phyloP scores from a whole-genome alignment of 2,113 vertebrate genomes.

The Hippolais icterina region DNA sequence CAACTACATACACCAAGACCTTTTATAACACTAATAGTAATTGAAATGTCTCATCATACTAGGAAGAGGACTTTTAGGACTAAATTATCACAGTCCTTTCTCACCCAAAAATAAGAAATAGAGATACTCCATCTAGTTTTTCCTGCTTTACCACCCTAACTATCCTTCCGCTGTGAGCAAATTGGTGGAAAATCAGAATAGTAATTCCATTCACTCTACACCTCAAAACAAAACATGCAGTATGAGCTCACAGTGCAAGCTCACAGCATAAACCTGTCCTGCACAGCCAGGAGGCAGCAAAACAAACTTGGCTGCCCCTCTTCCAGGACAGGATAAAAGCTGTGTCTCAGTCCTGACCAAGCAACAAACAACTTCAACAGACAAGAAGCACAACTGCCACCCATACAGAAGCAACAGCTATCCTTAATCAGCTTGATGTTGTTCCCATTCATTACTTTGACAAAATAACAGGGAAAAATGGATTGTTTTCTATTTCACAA shows the following conservation, averaged over 20 bases:
- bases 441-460: neutral
- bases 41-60: neutral
- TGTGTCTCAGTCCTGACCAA: neutral
- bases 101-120: neutral
- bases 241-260: neutral
- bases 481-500: neutral
- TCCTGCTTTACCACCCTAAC: neutral
- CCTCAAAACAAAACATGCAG: neutral
- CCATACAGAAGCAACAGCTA: neutral
- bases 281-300: neutral
- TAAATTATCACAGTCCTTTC: neutral
- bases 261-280: neutral
- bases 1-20: neutral
- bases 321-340: neutral
- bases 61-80: neutral
- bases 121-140: neutral
- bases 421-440: neutral
- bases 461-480: neutral
- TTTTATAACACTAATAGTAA: neutral
- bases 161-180: neutral
- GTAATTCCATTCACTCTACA: neutral
- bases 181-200: neutral
- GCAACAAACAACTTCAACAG: neutral
- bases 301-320: neutral
- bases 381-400: neutral